Conservation (phyloP, 2,113 vertebrate species). For the Lepus americanus region DNA sequence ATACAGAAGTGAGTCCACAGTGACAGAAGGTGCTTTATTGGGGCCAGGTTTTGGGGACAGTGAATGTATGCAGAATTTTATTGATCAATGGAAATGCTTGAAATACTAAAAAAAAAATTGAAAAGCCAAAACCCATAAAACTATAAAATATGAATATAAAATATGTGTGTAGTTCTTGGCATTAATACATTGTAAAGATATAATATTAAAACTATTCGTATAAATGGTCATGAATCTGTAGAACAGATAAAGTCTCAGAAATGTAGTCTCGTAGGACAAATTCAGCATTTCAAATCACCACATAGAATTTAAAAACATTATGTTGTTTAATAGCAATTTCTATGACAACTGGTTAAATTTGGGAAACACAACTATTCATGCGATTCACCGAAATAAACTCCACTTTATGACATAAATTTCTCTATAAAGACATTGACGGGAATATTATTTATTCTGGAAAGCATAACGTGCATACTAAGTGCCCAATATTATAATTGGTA, state of each 20-base stretch:
- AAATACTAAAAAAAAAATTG: not conserved
- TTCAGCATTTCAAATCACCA: not conserved
- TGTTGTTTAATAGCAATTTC: not conserved
- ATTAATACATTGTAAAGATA: not conserved
- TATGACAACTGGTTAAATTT: not conserved
- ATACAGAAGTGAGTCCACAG: not conserved
- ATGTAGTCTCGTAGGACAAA: not conserved
- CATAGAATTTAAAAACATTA: not conserved
- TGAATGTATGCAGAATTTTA: not conserved
- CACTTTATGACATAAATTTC: not conserved
- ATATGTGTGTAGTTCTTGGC: not conserved
- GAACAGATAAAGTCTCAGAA: not conserved
- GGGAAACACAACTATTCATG: not conserved
- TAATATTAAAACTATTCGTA: not conserved
- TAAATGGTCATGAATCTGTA: not conserved
- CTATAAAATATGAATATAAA: not conserved
- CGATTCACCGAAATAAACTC: not conserved
- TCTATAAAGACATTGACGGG: not conserved
- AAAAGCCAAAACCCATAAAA: not conserved
- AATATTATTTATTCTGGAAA: constrained; percentile 4
- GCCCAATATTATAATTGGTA: not conserved
- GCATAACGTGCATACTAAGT: not conserved
- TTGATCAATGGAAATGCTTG: not conserved
- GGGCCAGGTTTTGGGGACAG: not conserved
- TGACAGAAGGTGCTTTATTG: not conserved